Percentiles rank a stretch among this genome's conserved stretches.
Evolutionary conservation across 2,888 invertebrate species (phyloP).

Genomic region (Ramazzottius varieornatus): DNA sequence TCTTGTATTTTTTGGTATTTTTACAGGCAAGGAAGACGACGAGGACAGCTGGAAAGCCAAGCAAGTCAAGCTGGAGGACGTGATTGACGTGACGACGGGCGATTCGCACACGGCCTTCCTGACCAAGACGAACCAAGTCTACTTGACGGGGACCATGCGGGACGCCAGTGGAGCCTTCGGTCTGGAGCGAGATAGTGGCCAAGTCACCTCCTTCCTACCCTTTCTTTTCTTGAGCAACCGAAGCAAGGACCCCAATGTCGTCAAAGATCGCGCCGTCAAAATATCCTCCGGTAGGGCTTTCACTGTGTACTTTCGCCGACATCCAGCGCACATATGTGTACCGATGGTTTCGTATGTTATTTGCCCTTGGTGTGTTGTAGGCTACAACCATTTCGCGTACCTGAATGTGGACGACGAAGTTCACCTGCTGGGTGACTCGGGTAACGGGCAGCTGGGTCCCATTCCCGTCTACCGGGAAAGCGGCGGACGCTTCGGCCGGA

Average conservation of each 20-base stretch:
- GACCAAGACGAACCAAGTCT: background rate
- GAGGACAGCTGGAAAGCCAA: background rate
- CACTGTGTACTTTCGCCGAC: no score
- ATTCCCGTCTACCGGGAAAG: background rate
- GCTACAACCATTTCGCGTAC: background rate
- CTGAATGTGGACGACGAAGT: background rate
- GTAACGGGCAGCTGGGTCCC: background rate
- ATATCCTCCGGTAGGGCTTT: background rate
- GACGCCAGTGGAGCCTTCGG: background rate
- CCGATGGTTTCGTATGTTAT: no score
- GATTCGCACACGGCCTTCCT: constrained; percentile 1
- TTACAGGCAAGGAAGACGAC: background rate
- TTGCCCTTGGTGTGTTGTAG: background rate
- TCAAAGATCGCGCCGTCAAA: background rate
- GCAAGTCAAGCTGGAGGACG: background rate
- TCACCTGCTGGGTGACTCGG: background rate
- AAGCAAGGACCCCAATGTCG: background rate
- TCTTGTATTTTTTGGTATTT: no score
- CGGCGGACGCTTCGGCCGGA: background rate
- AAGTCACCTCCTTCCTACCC: background rate
- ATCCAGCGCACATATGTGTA: no score
- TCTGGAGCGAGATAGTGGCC: background rate
- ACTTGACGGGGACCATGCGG: background rate
- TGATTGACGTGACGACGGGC: background rate
- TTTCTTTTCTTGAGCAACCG: background rate